Percentiles rank a stretch among this genome's conserved stretches.
Conservation (phyloP, 1,140 invertebrate genomes). For the Amyelois transitella region DNA sequence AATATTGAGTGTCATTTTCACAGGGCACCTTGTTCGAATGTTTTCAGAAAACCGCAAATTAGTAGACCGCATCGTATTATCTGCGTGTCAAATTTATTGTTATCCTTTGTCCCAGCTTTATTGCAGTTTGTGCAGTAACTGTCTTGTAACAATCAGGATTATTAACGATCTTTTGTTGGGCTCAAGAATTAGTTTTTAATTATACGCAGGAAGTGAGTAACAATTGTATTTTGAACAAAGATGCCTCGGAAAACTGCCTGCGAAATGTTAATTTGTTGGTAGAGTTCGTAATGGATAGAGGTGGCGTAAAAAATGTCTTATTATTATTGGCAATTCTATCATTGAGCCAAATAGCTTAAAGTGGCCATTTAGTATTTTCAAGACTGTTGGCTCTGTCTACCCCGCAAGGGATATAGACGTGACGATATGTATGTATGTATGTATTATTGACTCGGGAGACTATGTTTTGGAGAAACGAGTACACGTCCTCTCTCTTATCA, state of each 20-base stretch:
- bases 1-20: too few relatives aligned
- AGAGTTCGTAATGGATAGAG: not conserved
- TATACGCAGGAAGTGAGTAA: not conserved
- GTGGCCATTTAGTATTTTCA: too few relatives aligned
- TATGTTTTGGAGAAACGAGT: too few relatives aligned
- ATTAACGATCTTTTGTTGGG: not conserved
- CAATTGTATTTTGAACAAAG: not conserved
- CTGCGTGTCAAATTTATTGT: not conserved
- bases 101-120: not conserved
- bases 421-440: too few relatives aligned
- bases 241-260: not conserved
- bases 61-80: not conserved
- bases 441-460: too few relatives aligned
- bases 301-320: not conserved
- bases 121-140: not conserved
- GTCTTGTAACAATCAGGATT: not conserved
- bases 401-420: too few relatives aligned
- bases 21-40: not conserved
- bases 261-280: not conserved
- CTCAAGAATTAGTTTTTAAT: not conserved
- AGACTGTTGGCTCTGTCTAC: too few relatives aligned
- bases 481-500: too few relatives aligned
- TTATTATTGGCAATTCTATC: not conserved
- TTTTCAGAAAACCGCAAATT: not conserved
- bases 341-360: too few relatives aligned